Conservation (phyloP, 2,113 vertebrate species). For the Malaclemys terrapin region DNA sequence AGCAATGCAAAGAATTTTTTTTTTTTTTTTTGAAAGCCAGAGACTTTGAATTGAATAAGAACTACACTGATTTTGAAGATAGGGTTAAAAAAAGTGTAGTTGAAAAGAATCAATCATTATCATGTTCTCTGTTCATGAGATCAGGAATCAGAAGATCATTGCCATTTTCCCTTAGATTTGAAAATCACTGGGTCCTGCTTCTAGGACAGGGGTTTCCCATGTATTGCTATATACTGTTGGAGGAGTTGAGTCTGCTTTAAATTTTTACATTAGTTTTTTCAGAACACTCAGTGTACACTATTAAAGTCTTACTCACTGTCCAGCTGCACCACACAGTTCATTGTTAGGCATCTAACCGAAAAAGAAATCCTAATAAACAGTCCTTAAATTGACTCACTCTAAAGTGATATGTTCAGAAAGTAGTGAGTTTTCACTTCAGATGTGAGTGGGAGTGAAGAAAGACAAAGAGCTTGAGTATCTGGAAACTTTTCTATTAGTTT, state of each 20-base stretch:
- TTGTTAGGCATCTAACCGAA: background rate
- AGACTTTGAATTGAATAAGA: constrained; percentile 66
- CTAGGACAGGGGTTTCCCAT: background rate
- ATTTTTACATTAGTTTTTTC: background rate
- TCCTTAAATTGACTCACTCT: fast-evolving
- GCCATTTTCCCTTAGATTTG: constrained; percentile 50
- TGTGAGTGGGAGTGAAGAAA: background rate
- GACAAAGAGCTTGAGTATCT: background rate
- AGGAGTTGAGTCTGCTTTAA: background rate
- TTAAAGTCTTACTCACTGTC: background rate
- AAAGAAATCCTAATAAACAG: background rate
- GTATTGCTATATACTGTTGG: background rate
- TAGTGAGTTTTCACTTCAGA: background rate
- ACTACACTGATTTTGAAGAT: constrained; percentile 48
- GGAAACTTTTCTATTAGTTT: background rate
- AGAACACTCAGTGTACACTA: background rate
- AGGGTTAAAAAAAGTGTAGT: background rate
- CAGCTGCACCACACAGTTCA: background rate
- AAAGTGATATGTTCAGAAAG: background rate
- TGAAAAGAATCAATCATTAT: constrained; percentile 65
- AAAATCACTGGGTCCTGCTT: background rate
- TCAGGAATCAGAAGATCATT: constrained; percentile 28
- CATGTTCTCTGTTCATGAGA: constrained; percentile 48
- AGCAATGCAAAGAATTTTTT: constrained; percentile 64
- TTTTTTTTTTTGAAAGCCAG: background rate